These are phyloP conservation scores for Piprites chloris DNA, from an alignment of 2,113 vertebrate species.

Conservation along the genomic window DNA sequence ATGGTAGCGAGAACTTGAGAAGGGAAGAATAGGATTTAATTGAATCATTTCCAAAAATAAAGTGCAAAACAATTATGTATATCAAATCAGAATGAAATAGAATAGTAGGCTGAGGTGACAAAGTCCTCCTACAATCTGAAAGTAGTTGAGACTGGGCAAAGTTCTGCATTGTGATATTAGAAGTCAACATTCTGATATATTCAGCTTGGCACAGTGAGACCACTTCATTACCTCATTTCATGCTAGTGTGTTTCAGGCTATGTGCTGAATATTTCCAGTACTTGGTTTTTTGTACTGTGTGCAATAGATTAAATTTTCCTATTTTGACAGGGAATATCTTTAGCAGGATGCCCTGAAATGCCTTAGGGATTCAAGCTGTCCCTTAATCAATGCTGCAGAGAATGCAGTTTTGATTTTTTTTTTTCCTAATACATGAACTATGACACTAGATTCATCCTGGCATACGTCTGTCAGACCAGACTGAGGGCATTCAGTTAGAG, in stretches of 20 bases:
- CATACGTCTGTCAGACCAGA: constrained; percentile 2
- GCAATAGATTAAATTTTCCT: constrained; percentile 7
- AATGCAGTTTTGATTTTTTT: background rate
- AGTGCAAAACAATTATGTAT: background rate
- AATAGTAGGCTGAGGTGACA: background rate
- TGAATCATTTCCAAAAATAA: background rate
- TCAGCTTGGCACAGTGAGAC: background rate
- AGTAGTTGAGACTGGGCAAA: background rate
- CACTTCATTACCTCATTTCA: constrained; percentile 10
- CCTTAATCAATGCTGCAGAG: constrained; percentile 30
- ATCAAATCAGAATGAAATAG: background rate
- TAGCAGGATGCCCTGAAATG: constrained; percentile 2
- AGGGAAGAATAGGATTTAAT: background rate
- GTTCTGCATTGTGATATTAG: background rate
- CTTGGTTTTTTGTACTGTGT: background rate
- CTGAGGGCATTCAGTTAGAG: constrained; percentile 17
- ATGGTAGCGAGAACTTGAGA: background rate
- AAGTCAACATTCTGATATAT: background rate
- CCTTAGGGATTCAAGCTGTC: constrained; percentile 20
- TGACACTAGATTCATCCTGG: background rate
- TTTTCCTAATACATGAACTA: background rate
- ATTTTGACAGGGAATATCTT: background rate
- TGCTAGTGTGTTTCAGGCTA: background rate
- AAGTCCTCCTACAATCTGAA: background rate
- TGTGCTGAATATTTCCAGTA: background rate